Evolutionary conservation across 2,888 invertebrate genomes (phyloP).

Genomic region (Criorhina ranunculi): DNA sequence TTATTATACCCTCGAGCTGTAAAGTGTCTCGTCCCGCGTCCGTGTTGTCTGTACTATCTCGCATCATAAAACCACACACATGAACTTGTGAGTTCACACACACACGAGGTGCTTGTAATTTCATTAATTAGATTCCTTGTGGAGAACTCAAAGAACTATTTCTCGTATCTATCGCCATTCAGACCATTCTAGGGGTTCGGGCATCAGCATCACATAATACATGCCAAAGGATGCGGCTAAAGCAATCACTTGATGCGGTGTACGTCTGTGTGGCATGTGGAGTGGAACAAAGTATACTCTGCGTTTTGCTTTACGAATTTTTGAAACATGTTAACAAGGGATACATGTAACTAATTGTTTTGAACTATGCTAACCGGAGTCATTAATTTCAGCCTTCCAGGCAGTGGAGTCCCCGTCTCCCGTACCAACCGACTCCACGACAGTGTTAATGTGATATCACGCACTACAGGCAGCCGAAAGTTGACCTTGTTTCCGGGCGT

Average conservation of each 20-base stretch:
- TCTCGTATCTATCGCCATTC: conserved; percentile 39
- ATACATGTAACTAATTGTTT: conserved; percentile 72
- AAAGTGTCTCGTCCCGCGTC: conserved; percentile 17
- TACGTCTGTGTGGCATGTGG: conserved; percentile 2
- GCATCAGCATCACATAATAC: conserved; percentile 21
- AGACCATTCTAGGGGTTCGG: neutral
- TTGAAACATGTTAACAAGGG: conserved; percentile 71
- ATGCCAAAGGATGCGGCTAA: conserved; percentile 48
- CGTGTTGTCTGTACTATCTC: conserved; percentile 25
- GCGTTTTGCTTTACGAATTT: conserved; percentile 71
- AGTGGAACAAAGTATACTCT: conserved; percentile 29
- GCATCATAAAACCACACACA: conserved; percentile 38
- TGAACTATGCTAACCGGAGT: conserved; percentile 74
- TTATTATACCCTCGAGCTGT: conserved; percentile 69
- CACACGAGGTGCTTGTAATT: conserved; percentile 45
- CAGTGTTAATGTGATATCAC: conserved; percentile 41
- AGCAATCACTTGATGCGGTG: conserved; percentile 49
- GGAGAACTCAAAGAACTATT: conserved; percentile 58
- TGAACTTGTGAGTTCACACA: neutral
- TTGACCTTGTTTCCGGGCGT: conserved; percentile 45
- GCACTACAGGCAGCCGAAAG: conserved; percentile 23
- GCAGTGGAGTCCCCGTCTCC: neutral
- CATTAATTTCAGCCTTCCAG: conserved; percentile 59
- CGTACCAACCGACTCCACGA: neutral
- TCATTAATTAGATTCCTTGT: conserved; percentile 69